Percentiles rank a stretch among this genome's conserved stretches.
phyloP scores from a whole-genome alignment of 1,140 invertebrate genomes.

The Drosophila pectinifera region DNA sequence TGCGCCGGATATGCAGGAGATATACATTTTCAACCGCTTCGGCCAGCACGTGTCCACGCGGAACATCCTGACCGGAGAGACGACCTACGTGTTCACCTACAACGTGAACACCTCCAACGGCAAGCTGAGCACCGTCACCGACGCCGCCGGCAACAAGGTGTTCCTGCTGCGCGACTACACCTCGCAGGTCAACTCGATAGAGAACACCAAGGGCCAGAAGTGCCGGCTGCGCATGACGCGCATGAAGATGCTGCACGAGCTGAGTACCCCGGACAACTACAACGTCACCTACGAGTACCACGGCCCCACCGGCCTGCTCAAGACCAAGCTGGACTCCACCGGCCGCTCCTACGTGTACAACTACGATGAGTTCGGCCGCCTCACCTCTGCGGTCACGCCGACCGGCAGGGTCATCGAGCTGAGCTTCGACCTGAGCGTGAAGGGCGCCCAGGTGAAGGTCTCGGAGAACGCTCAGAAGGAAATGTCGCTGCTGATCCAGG shows the following conservation, averaged over 20 bases:
- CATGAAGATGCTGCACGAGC: conserved; percentile 94
- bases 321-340: conserved; percentile 94
- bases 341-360: conserved; percentile 97
- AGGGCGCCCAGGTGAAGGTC: conserved; percentile 94
- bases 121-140: conserved; percentile 95
- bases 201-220: conserved; percentile 97
- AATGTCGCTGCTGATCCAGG: conserved; percentile 94
- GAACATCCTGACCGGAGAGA: conserved; percentile 96
- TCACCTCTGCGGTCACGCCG: conserved; percentile 95
- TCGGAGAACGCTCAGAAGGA: conserved; percentile 93
- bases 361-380: conserved; percentile 97
- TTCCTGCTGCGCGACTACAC: conserved; percentile 95
- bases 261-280: conserved; percentile 95
- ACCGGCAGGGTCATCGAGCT: conserved; percentile 95
- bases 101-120: conserved; percentile 98
- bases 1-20: conserved; percentile 97
- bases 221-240: conserved; percentile 94
- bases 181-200: conserved; percentile 95
- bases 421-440: conserved; percentile 93
- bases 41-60: conserved; percentile 97
- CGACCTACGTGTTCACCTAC: conserved; percentile 96
- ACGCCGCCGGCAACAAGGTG: conserved; percentile 96
- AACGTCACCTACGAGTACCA: conserved; percentile 97
- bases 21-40: conserved; percentile 98
- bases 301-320: conserved; percentile 93